Evolutionary conservation across 2,888 invertebrate species (phyloP), one percentile per base, ranked within the genome.

Genomic region (Venusia cambrica): DNA sequence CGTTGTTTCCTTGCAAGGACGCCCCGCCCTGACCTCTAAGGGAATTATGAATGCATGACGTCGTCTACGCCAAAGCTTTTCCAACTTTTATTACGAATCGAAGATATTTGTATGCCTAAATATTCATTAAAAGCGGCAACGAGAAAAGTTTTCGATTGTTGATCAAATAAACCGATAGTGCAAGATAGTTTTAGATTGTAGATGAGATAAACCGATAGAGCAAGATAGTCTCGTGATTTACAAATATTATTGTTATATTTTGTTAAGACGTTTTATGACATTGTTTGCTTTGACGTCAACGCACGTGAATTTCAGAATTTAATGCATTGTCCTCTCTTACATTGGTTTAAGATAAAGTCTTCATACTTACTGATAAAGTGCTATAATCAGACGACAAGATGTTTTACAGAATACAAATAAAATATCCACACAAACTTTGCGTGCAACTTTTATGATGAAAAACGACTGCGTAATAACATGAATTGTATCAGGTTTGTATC

Each of bases 1-100:
- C 21, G 37, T 42, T 30, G 22, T 44, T 34, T 39, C 32, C 38
- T 42, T 43, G 11, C 39, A 44, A 51, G 46, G 48, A 44, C 50
- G 22, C 19, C 8, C 32, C 31, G 39, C 39, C 44, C 38, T 46
- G 40, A 45, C 47, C 51, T 45, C 47, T 41, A 17, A 20, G 25
- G 45, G 39, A 40, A 41, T 41, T 38, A 39, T 30, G 32, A 31
- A 38, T 37, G 39, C 40, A 30, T 29, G 26, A 20, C 24, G 29
- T 35, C 27, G 36, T 27, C 32, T 38, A 21, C 22, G 28, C 32
- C 22, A 17, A 36, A 26, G 40, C 28, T 29, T 38, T 22, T 33
- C 34, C 16, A 29, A 30, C 29, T 37, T 40, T 38, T 29, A 43
- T 38, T 29, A 32, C 11, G 16, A 17, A 17, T 9, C 21, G 1